Evolutionary conservation across 1,140 invertebrate genomes (phyloP).

Genomic region (Acromyrmex echinatior): DNA sequence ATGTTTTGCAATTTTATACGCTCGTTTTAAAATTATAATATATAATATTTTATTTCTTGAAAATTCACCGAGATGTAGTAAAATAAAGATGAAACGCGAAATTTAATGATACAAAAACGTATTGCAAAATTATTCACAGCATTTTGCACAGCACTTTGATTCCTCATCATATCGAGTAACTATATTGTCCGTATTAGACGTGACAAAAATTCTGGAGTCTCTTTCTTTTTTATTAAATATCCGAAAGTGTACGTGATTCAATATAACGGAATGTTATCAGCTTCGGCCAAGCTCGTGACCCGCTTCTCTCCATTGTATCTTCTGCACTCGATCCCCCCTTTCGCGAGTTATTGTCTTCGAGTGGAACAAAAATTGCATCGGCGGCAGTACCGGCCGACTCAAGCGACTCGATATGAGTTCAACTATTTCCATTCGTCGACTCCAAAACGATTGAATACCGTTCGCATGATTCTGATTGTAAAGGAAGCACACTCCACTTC

Average conservation of each 20-base stretch:
- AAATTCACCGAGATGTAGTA: background rate
- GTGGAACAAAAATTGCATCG: conserved; percentile 62
- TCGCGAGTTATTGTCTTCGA: conserved; percentile 65
- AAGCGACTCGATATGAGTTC: conserved; percentile 38
- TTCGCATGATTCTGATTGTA: conserved; percentile 21
- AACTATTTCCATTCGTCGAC: conserved; percentile 54
- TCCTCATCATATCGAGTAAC: conserved; percentile 20
- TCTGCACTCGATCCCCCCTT: background rate
- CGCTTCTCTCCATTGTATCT: conserved; percentile 43
- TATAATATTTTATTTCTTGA: background rate
- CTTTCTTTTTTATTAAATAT: conserved; percentile 64
- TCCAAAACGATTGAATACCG: conserved; percentile 24
- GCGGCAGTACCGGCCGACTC: background rate
- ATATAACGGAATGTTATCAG: conserved; percentile 61
- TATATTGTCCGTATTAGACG: conserved; percentile 16
- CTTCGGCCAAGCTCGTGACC: conserved; percentile 51
- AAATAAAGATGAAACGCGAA: background rate
- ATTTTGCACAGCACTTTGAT: background rate
- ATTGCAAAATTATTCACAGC: background rate
- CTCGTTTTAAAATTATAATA: conserved; percentile 22
- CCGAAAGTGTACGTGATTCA: conserved; percentile 54
- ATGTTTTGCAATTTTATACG: background rate
- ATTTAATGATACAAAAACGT: background rate
- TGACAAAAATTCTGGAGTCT: conserved; percentile 43
- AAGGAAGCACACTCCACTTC: conserved; percentile 39